Evolutionary conservation across 2,797 vertebrate genomes (phyloP), one percentile per base, ranked within the genome.

Genomic region (Sorex maritimensis): DNA sequence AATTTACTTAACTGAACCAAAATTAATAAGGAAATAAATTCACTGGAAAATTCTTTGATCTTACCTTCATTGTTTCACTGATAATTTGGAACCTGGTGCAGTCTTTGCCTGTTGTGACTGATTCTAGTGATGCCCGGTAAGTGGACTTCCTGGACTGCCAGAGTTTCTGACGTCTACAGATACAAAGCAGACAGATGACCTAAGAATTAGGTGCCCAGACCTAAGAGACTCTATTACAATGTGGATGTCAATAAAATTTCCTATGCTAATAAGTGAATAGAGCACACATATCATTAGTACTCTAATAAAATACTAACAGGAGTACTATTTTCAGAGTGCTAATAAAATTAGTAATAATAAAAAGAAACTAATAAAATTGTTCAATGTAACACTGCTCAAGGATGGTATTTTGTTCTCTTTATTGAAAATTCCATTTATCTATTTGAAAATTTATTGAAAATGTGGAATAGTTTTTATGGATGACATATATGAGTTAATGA

Each of bases 151-250:
- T 98, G n/a, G 98, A 97, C 80, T 90, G 95, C 4, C 97, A 95
- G 94, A 96, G 96, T 86, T 98, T 99, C 98, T 99, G 99, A 80
- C 98, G 98, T 96, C 99, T 99, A 63, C 63, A 86, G 79, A 92
- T 15, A 94, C 9, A 90, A 34, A 97, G 61, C 71, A 93, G 30
- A 88, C 15, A 96, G 24, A 90, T 30, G 24, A 17, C 11, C 58
- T 86, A 15, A 96, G 86, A 87, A 79, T 52, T 71, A 38, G 34
- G 52, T 80, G 17, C 83, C 52, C 86, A 55, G 11, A 90, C 84
- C 38, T 28, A 91, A 86, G 0, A 92, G 63, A 81, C 28, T 88
- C 67, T 78, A 84, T 65, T 88, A 88, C 7, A 75, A 75, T 0
- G 19, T 58, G 17, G 11, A 81, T 91, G 38, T 63, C n/a, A 88